Conservation (phyloP, 2,797 vertebrate genomes). For the Spea hammondii region DNA sequence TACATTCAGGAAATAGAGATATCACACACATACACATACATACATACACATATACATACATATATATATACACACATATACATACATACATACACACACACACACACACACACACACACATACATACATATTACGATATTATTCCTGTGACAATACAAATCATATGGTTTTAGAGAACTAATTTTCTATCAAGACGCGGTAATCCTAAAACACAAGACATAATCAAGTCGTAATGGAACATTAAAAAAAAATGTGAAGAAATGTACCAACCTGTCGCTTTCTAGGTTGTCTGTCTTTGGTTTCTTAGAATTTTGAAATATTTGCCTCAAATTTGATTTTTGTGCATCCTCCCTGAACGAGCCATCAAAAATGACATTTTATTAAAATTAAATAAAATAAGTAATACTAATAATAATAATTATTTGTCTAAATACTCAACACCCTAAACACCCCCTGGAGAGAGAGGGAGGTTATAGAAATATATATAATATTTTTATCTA, state of each 20-base stretch:
- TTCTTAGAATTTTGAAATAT: slow-evolving; percentile 55
- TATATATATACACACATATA: too few species aligned
- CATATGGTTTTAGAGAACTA: too few species aligned
- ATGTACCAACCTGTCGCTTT: background rate
- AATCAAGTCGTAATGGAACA: background rate
- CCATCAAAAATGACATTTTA: background rate
- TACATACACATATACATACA: too few species aligned
- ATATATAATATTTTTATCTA: background rate
- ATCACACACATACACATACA: too few species aligned
- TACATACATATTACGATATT: too few species aligned
- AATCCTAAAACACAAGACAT: too few species aligned
- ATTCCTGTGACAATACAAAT: too few species aligned
- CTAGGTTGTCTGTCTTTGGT: slow-evolving; percentile 47
- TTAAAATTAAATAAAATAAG: background rate
- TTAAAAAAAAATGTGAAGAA: background rate
- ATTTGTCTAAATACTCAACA: background rate
- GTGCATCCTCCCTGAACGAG: slow-evolving; percentile 58
- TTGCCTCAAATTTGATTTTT: slow-evolving; percentile 56
- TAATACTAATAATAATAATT: background rate
- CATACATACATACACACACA: too few species aligned
- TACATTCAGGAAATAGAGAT: too few species aligned
- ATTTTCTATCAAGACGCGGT: too few species aligned
- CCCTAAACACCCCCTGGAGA: background rate
- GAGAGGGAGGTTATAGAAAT: background rate
- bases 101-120: too few species aligned